A percentile compares a stretch with the other conserved stretches of the same genome.
phyloP scores from a whole-genome alignment of 2,888 invertebrate species.

The Oconnorella tubifera region DNA sequence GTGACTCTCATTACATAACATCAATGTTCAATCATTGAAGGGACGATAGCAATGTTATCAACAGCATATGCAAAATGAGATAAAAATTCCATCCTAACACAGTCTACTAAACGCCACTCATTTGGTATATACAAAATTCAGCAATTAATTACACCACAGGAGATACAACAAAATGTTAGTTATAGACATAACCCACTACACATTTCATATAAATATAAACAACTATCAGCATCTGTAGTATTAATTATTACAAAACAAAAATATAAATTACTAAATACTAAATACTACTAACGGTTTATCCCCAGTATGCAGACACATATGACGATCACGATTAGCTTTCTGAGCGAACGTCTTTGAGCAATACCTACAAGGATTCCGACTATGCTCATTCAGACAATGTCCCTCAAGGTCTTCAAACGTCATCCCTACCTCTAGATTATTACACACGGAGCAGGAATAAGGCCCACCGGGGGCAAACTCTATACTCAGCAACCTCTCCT shows the following conservation, averaged over 20 bases:
- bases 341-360: constrained; percentile 53
- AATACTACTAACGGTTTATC: constrained; percentile 40
- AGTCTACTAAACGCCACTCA: too few species aligned
- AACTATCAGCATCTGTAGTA: too few species aligned
- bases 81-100: too few species aligned
- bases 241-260: not conserved
- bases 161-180: too few species aligned
- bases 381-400: constrained; percentile 46
- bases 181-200: too few species aligned
- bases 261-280: not conserved
- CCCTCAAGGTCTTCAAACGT: constrained; percentile 44
- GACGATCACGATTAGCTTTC: constrained; percentile 52
- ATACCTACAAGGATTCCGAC: constrained; percentile 49
- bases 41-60: too few species aligned
- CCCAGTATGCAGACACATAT: constrained; percentile 53
- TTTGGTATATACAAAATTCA: too few species aligned
- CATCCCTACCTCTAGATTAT: not conserved
- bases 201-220: too few species aligned
- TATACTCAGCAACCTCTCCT: constrained; percentile 3
- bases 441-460: constrained; percentile 24
- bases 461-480: constrained; percentile 18
- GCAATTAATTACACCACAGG: too few species aligned
- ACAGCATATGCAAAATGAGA: too few species aligned
- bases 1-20: too few species aligned
- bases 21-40: too few species aligned